These are phyloP conservation scores for Aeoliscus strigatus DNA, from an alignment of 2,797 vertebrate genomes.

Conservation along the genomic window DNA sequence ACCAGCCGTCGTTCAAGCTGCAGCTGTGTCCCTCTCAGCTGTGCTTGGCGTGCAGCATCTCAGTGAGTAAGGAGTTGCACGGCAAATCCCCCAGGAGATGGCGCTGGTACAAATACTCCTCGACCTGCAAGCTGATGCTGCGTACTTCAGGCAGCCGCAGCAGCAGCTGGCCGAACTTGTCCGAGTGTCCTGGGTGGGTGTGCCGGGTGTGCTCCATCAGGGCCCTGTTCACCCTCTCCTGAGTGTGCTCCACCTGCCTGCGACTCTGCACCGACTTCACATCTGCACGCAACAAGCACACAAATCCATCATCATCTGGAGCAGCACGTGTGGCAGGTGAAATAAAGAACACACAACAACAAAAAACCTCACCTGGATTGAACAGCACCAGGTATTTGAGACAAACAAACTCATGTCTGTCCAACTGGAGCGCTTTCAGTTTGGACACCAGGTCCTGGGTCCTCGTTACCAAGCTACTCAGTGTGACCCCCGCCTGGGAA, in stretches of 20 bases:
- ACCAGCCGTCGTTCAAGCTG: background rate
- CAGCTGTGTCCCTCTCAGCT: slow-evolving; percentile 49
- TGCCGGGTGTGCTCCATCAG: slow-evolving; percentile 79
- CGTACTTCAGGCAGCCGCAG: slow-evolving; percentile 80
- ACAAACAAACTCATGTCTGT: slow-evolving; percentile 78
- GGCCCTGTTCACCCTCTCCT: slow-evolving; percentile 77
- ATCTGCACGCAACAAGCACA: slow-evolving; percentile 49
- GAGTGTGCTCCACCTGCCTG: slow-evolving; percentile 76
- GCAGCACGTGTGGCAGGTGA: background rate
- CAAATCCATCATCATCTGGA: slow-evolving; percentile 2
- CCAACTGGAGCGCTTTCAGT: slow-evolving; percentile 74
- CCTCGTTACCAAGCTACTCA: slow-evolving; percentile 75
- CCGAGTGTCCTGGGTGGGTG: slow-evolving; percentile 68
- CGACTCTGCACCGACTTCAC: slow-evolving; percentile 74
- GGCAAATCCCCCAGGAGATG: slow-evolving; percentile 81
- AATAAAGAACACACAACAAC: too few relatives aligned
- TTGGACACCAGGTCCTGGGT: slow-evolving; percentile 78
- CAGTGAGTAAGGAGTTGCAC: slow-evolving; percentile 80
- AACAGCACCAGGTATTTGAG: slow-evolving; percentile 81
- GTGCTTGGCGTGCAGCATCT: slow-evolving; percentile 82
- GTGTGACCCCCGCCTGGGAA: slow-evolving; percentile 72
- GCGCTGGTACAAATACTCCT: slow-evolving; percentile 82
- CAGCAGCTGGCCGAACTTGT: slow-evolving; percentile 81
- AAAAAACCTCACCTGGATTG: slow-evolving; percentile 71
- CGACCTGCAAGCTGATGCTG: slow-evolving; percentile 80